Evolutionary conservation across 2,797 vertebrate species (phyloP).

Genomic region (Mormyrus hasselquistii): DNA sequence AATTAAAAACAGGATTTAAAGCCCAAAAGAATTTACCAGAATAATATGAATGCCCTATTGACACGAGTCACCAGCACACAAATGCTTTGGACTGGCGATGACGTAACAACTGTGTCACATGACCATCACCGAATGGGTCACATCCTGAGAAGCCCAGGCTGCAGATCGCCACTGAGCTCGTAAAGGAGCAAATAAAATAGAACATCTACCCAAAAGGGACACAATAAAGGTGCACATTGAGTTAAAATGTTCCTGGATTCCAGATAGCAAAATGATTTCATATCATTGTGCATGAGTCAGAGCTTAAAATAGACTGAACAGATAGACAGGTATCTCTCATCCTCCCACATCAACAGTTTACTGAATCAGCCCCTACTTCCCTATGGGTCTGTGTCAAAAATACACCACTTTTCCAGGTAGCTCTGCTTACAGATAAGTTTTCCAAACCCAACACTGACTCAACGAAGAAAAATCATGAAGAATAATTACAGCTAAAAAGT

Average conservation of each 20-base stretch:
- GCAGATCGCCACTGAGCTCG: background rate
- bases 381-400: background rate
- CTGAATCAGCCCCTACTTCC: background rate
- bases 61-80: background rate
- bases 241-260: background rate
- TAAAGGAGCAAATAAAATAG: background rate
- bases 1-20: background rate
- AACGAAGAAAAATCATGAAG: background rate
- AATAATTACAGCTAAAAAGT: background rate
- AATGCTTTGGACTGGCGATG: background rate
- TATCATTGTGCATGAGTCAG: background rate
- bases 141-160: background rate
- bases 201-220: background rate
- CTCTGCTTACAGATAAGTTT: background rate
- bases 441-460: background rate
- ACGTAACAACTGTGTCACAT: background rate
- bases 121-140: background rate
- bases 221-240: background rate
- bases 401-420: background rate
- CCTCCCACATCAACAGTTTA: background rate
- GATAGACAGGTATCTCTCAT: background rate
- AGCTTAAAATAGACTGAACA: conserved; percentile 12
- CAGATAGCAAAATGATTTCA: background rate
- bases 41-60: background rate
- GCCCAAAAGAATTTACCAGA: background rate